Conservation (phyloP, 2,888 invertebrate genomes). For the Leuctra nigra region DNA sequence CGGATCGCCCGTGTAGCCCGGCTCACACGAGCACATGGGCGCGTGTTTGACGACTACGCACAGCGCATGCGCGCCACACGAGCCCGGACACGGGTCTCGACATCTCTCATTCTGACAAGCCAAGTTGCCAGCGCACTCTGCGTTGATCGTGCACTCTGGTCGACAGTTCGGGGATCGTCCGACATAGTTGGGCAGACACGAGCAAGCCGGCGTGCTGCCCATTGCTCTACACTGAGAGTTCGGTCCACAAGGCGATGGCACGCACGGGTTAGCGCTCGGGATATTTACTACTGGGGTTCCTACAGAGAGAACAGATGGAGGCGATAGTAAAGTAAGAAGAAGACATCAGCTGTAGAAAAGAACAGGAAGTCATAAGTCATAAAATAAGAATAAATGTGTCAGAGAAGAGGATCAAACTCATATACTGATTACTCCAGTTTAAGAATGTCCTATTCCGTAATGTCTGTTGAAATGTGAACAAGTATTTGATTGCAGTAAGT, state of each 20-base stretch:
- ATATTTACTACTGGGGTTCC: conserved; percentile 9
- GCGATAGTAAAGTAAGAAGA: conserved; percentile 19
- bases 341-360: neutral
- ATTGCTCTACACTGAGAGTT: conserved; percentile 41
- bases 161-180: conserved; percentile 35
- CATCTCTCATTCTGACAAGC: conserved; percentile 34
- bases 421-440: too few species aligned
- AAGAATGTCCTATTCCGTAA: too few species aligned
- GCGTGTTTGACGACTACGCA: conserved; percentile 36
- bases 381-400: neutral
- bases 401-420: neutral
- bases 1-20: conserved; percentile 37
- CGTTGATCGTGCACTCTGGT: conserved; percentile 35
- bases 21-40: conserved; percentile 37
- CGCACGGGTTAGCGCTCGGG: conserved; percentile 46
- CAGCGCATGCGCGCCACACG: conserved; percentile 36
- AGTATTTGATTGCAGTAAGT: neutral
- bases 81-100: conserved; percentile 34
- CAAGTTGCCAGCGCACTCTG: conserved; percentile 32
- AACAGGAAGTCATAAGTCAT: neutral
- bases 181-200: conserved; percentile 34
- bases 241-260: conserved; percentile 57
- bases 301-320: conserved; percentile 5
- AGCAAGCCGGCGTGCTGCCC: conserved; percentile 33
- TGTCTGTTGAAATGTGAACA: neutral